Percentiles rank a stretch among this genome's conserved stretches.
These are phyloP conservation scores for Anguilla megastoma DNA, from an alignment of 2,797 vertebrate species.

Conservation along the genomic window DNA sequence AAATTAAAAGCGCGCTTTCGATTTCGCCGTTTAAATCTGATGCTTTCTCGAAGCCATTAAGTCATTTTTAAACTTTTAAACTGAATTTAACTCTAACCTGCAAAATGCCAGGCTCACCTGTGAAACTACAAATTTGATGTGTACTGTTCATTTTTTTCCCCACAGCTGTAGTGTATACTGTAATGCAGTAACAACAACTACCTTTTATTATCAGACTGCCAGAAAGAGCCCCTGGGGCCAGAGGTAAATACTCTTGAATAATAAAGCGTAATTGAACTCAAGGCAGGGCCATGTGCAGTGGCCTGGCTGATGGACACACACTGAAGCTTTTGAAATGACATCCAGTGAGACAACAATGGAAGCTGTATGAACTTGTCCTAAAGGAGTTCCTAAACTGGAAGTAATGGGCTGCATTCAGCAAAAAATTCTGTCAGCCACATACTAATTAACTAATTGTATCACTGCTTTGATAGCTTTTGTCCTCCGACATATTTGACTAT, in stretches of 20 bases:
- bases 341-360: conserved; percentile 72
- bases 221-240: conserved; percentile 35
- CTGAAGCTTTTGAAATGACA: conserved; percentile 73
- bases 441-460: conserved; percentile 68
- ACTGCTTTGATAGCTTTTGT: conserved; percentile 47
- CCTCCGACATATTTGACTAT: conserved; percentile 29
- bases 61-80: conserved; percentile 60
- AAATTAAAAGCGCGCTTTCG: conserved; percentile 72
- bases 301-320: conserved; percentile 59
- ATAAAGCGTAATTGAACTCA: conserved; percentile 58
- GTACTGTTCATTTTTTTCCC: too few relatives aligned
- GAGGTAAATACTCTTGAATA: conserved; percentile 55
- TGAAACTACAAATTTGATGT: too few relatives aligned
- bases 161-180: too few relatives aligned
- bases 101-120: neutral
- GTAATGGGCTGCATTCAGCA: conserved; percentile 73
- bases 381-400: conserved; percentile 82
- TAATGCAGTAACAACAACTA: neutral
- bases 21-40: conserved; percentile 60
- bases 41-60: conserved; percentile 57
- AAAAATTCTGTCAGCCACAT: conserved; percentile 57
- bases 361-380: conserved; percentile 74
- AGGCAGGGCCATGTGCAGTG: conserved; percentile 30
- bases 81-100: neutral
- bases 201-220: conserved; percentile 47